Conservation (phyloP, 2,797 vertebrate species). For the Otolemur crassicaudatus region DNA sequence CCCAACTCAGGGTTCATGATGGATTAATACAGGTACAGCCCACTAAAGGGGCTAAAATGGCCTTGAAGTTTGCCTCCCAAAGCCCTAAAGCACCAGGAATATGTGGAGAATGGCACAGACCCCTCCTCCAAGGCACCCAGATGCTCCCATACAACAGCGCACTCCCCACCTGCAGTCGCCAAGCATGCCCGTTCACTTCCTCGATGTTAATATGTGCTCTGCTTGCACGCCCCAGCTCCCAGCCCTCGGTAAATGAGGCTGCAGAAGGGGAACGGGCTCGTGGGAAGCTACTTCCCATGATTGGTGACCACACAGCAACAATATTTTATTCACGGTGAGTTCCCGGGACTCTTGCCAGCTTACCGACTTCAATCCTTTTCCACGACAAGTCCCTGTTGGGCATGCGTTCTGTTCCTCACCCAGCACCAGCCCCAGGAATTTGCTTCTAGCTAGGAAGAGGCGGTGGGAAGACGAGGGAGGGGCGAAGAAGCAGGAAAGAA, state of each 20-base stretch:
- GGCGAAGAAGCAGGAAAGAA: no score
- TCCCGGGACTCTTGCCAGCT: constrained; percentile 47
- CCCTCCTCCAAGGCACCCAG: rapidly evolving
- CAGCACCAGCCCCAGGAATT: background rate
- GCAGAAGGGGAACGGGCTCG: constrained; percentile 44
- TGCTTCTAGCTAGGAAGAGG: background rate
- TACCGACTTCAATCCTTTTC: background rate
- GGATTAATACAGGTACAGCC: rapidly evolving
- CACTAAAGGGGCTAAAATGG: background rate
- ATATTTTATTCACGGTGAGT: constrained; percentile 17
- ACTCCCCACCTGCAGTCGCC: background rate
- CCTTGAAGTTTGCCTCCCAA: background rate
- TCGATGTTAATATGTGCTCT: background rate
- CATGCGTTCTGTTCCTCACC: rapidly evolving
- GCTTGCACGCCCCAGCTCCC: background rate
- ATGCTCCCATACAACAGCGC: background rate
- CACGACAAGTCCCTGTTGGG: background rate
- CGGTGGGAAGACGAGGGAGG: background rate
- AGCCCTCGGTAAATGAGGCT: constrained; percentile 63
- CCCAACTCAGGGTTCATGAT: background rate
- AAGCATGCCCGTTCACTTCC: background rate
- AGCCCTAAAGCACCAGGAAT: background rate
- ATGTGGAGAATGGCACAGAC: background rate
- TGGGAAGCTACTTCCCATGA: constrained; percentile 64
- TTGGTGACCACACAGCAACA: constrained; percentile 44